Conservation (phyloP, 2,888 invertebrate species). For the Ichneumoninae sp. region DNA sequence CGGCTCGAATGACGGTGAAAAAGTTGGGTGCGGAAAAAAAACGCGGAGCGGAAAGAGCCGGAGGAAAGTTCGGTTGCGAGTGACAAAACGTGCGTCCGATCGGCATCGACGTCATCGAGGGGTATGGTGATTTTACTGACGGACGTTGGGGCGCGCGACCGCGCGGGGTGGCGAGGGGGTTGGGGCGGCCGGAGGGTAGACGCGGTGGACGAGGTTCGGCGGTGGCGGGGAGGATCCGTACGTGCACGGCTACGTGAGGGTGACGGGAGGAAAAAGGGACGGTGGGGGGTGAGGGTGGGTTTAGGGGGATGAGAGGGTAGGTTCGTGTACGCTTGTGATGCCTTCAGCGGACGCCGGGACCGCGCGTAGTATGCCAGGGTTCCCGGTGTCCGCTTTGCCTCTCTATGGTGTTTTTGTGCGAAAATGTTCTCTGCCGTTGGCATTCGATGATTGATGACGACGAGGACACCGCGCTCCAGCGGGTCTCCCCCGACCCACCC, state of each 20-base stretch:
- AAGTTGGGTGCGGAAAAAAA: slow-evolving; percentile 17
- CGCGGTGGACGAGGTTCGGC: slow-evolving; percentile 42
- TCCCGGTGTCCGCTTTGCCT: slow-evolving; percentile 50
- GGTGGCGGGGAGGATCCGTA: slow-evolving; percentile 56
- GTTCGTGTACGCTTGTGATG: slow-evolving; percentile 72
- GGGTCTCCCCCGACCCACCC: slow-evolving; percentile 23
- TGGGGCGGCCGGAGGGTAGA: slow-evolving; percentile 27
- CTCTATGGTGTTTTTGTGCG: slow-evolving; percentile 75
- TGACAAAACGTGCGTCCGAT: slow-evolving; percentile 56
- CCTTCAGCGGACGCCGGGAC: slow-evolving; percentile 55
- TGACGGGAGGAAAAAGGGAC: slow-evolving; percentile 53
- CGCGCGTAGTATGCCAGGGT: slow-evolving; percentile 46
- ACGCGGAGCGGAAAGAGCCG: slow-evolving; percentile 7
- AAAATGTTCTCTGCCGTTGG: slow-evolving; percentile 81
- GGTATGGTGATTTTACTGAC: slow-evolving; percentile 69
- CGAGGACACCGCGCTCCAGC: slow-evolving; percentile 69
- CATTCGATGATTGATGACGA: slow-evolving; percentile 83
- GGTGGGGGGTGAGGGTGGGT: slow-evolving; percentile 63
- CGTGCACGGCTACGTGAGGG: slow-evolving; percentile 35
- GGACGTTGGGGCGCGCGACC: slow-evolving; percentile 59
- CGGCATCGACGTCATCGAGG: slow-evolving; percentile 69
- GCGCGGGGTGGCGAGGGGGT: slow-evolving; percentile 25
- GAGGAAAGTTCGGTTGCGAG: slow-evolving; percentile 55
- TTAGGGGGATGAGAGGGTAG: slow-evolving; percentile 66
- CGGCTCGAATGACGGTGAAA: slow-evolving; percentile 2